Evolutionary conservation across 1,140 invertebrate species (phyloP), one percentile per base, ranked within the genome.

Genomic region (Drosophila burlai): DNA sequence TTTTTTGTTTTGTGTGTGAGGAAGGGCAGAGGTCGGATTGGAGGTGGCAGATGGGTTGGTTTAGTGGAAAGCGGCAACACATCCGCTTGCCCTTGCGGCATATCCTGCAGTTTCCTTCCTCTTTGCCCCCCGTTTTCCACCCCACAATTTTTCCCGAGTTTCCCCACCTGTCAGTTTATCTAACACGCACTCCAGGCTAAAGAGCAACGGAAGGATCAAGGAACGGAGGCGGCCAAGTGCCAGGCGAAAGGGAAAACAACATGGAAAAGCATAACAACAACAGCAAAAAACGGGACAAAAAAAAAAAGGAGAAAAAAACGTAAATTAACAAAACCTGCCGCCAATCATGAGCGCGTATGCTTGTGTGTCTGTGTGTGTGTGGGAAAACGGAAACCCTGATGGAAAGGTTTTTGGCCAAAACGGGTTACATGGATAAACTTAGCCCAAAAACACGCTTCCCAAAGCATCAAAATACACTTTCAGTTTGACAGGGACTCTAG

Each of bases 1-100:
- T 31, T n/a, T 10, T n/a, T 50, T 11, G n/a, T 0, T 16, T 26
- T 9, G 15, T 10, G 8, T 40, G 9, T 31, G 31, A 31, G 34
- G 40, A 38, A 36, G 67, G 13, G 36, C 45, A 46, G 45, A 29
- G 50, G 57, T 61, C 38, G 52, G 29, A 67, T 68, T 63, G 24
- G 21, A 71, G 63, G 67, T 71, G 67, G 67, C 67, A 71, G 67
- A 71, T 71, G 67, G 54, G 45, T 59, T 63, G 46, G 40, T 45
- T 62, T 73, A 54, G 57, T 57, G 58, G 59, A 73, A 47, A 74
- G 49, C 55, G 71, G 64, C 76, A 82, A 80, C 81, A 90, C 82
- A 90, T 90, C 85, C 85, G 85, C 72, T 90, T 90, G 72, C 85
- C 85, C 85, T 90, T 90, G 81, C 86, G 85, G 81, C 75, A 45